Conservation (phyloP, 1,140 invertebrate genomes). For the Drosophila subobscura region DNA sequence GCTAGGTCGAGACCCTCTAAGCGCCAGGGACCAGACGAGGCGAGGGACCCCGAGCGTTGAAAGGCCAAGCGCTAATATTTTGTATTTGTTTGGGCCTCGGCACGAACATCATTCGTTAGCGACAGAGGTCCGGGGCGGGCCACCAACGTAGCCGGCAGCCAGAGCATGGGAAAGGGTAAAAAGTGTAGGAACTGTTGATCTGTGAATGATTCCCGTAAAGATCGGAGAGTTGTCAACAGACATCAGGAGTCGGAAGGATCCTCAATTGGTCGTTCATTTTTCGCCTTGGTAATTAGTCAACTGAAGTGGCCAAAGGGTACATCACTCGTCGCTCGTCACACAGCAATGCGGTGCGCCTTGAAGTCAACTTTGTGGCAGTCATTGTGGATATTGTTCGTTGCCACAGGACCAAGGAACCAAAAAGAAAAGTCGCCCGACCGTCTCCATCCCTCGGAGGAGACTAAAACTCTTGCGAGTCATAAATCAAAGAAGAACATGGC, state of each 20-base stretch:
- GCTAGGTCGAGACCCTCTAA: no score
- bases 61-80: conserved; percentile 75
- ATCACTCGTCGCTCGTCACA: conserved; percentile 44
- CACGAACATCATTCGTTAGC: conserved; percentile 26
- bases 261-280: conserved; percentile 20
- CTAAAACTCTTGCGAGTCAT: conserved; percentile 15
- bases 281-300: conserved; percentile 69
- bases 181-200: conserved; percentile 11
- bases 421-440: conserved; percentile 31
- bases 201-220: conserved; percentile 37
- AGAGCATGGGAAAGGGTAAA: conserved; percentile 7
- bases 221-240: conserved; percentile 20
- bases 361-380: conserved; percentile 28
- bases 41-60: conserved; percentile 52
- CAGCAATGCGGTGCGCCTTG: conserved; percentile 54
- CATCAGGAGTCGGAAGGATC: neutral
- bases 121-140: conserved; percentile 35
- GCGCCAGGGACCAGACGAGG: no score
- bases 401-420: conserved; percentile 3
- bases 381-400: conserved; percentile 4
- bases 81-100: conserved; percentile 73
- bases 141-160: conserved; percentile 30
- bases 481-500: conserved; percentile 47
- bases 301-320: conserved; percentile 67
- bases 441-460: conserved; percentile 48